Conservation (phyloP, 2,888 invertebrate species). For the Drosophila ochracea region DNA sequence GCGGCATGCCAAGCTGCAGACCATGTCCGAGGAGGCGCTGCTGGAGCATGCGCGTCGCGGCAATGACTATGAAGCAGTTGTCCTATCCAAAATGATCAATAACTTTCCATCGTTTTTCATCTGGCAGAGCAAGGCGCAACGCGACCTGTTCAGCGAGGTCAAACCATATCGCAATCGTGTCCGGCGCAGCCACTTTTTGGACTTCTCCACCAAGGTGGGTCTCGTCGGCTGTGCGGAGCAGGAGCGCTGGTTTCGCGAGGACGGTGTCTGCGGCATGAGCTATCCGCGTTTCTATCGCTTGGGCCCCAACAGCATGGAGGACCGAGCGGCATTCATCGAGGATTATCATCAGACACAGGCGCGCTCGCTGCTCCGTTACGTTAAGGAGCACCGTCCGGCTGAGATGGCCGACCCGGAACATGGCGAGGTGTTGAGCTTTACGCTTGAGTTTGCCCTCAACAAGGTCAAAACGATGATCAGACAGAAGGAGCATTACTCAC, state of each 20-base stretch:
- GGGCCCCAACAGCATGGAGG: constrained; percentile 71
- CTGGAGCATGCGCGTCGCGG: constrained; percentile 79
- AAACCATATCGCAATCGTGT: constrained; percentile 82
- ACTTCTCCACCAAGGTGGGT: constrained; percentile 86
- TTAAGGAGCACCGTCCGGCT: constrained; percentile 57
- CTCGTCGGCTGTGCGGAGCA: constrained; percentile 83
- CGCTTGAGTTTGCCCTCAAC: constrained; percentile 68
- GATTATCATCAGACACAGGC: constrained; percentile 93
- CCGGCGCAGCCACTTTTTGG: constrained; percentile 73
- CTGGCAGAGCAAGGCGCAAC: constrained; percentile 87
- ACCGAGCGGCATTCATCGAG: constrained; percentile 76
- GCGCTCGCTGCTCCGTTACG: constrained; percentile 89
- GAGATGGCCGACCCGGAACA: constrained; percentile 85
- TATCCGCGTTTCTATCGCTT: constrained; percentile 88
- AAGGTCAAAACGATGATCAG: constrained; percentile 67
- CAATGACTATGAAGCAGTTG: constrained; percentile 84
- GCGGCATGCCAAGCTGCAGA: constrained; percentile 79
- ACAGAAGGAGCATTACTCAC: constrained; percentile 64
- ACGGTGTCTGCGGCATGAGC: constrained; percentile 85
- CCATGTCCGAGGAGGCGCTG: constrained; percentile 74
- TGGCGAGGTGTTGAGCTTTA: constrained; percentile 85
- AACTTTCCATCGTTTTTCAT: constrained; percentile 89
- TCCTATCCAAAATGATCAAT: constrained; percentile 87
- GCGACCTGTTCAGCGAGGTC: constrained; percentile 70
- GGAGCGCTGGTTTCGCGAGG: constrained; percentile 80